These are phyloP conservation scores for Atrina japonica DNA, from an alignment of 2,888 invertebrate species.

Conservation along the genomic window DNA sequence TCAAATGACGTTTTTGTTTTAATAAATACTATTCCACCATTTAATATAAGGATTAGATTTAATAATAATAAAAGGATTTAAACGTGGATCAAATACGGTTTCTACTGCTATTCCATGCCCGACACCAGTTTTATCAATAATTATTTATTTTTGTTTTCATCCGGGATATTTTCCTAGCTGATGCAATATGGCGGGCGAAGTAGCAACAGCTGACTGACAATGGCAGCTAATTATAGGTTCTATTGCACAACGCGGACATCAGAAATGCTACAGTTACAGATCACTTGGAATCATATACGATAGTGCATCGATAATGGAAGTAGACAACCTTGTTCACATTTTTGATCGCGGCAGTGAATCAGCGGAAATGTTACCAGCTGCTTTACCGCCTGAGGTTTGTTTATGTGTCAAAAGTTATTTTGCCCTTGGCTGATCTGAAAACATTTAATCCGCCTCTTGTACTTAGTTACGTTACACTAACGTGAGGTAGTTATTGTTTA, in stretches of 20 bases:
- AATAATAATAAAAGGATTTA: no score
- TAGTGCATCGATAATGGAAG: constrained; percentile 73
- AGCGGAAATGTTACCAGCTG: constrained; percentile 66
- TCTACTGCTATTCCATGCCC: neutral
- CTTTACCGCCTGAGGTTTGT: constrained; percentile 76
- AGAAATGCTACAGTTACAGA: constrained; percentile 9
- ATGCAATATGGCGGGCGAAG: constrained; percentile 46
- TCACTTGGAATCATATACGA: constrained; percentile 29
- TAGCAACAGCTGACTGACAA: constrained; percentile 38
- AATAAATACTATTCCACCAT: no score
- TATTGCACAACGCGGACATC: constrained; percentile 23
- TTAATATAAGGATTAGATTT: no score
- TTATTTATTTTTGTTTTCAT: constrained; percentile 14
- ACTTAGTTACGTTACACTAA: no score
- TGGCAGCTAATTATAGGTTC: constrained; percentile 26
- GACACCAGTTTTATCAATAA: constrained; percentile 1
- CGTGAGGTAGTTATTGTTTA: no score
- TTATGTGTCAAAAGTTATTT: constrained; percentile 4
- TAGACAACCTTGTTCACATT: constrained; percentile 92
- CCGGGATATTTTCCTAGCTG: constrained; percentile 29
- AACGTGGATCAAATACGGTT: no score
- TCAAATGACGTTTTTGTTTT: no score
- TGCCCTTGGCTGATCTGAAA: no score
- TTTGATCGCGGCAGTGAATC: constrained; percentile 86
- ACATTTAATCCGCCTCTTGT: no score